Percentiles rank a stretch among this genome's conserved stretches.
These are phyloP conservation scores for Trichechus manatus DNA, from an alignment of 2,113 vertebrate species.

Conservation along the genomic window DNA sequence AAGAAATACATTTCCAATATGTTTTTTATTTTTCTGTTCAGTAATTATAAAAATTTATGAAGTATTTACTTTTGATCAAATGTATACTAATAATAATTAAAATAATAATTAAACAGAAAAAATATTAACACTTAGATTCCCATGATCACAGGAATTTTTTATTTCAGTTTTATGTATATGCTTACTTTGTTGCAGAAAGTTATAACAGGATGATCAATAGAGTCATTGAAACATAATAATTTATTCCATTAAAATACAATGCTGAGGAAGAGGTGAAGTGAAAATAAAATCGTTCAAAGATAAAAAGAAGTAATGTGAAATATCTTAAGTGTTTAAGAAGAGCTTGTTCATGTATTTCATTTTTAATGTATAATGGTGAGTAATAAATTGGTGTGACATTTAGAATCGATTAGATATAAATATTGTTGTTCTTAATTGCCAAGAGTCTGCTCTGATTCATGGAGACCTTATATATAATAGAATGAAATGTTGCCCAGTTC, in stretches of 20 bases:
- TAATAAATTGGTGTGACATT: conserved; percentile 32
- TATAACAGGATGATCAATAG: neutral
- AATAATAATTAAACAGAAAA: neutral
- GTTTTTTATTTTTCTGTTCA: conserved; percentile 22
- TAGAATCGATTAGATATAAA: conserved; percentile 41
- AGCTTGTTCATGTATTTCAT: conserved; percentile 5
- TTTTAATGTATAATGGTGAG: neutral
- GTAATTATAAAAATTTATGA: neutral
- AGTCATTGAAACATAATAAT: conserved; percentile 9
- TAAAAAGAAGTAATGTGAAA: neutral
- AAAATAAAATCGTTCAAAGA: neutral
- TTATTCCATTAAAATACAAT: conserved; percentile 5
- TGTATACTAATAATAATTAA: neutral
- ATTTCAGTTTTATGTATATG: neutral
- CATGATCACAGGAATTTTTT: neutral
- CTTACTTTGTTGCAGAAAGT: conserved; percentile 4
- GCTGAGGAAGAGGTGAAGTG: neutral
- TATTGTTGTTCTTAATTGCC: neutral
- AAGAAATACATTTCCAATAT: neutral
- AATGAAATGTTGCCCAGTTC: neutral
- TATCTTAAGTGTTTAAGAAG: neutral
- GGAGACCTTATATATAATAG: neutral
- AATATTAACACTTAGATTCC: neutral
- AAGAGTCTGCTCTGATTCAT: neutral
- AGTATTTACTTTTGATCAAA: neutral